Conservation (phyloP, 2,888 invertebrate genomes). For the Scelioninae gen. 1 region DNA sequence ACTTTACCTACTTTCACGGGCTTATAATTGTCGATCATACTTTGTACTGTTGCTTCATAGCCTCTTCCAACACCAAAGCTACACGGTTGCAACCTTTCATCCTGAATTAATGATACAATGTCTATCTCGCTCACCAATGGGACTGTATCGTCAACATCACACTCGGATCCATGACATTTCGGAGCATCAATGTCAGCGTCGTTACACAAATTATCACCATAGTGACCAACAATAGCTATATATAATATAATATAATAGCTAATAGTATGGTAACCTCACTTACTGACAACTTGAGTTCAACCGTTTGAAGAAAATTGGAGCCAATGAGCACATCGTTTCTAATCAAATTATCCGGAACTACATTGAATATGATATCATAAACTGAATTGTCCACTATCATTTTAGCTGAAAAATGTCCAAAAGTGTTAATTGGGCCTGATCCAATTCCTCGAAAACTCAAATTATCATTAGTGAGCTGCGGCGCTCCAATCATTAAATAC, state of each 20-base stretch:
- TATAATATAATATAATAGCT: no score
- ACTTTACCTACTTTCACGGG: not conserved
- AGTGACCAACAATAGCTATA: no score
- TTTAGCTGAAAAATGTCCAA: not conserved
- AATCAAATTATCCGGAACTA: not conserved
- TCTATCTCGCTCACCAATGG: not conserved
- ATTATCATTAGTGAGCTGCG: not conserved
- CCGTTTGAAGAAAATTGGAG: not conserved
- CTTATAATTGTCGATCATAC: not conserved
- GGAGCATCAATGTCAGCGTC: no score
- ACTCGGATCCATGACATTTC: no score
- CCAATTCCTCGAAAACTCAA: constrained; percentile 3
- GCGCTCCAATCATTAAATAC: constrained; percentile 1
- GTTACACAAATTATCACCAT: no score
- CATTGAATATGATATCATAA: not conserved
- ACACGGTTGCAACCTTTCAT: not conserved
- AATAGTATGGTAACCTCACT: no score
- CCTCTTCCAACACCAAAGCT: no score
- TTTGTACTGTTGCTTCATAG: not conserved
- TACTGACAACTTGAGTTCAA: no score
- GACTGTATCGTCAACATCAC: not conserved
- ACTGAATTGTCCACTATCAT: not conserved
- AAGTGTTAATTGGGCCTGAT: constrained; percentile 2
- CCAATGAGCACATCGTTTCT: constrained; percentile 1
- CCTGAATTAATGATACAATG: not conserved